Conservation (phyloP, 2,113 vertebrate genomes). For the Pachypanchax playfairii region DNA sequence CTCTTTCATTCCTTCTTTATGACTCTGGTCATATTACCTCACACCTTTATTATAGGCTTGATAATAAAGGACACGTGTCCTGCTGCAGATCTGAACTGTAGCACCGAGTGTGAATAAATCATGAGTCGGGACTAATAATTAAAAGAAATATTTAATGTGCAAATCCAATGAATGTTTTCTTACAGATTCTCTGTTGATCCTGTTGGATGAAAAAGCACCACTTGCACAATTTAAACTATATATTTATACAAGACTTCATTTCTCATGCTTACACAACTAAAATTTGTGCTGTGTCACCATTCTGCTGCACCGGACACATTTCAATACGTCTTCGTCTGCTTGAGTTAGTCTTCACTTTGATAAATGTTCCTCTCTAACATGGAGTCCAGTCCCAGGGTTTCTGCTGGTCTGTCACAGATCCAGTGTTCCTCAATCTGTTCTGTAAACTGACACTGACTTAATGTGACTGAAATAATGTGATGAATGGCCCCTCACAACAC, state of each 20-base stretch:
- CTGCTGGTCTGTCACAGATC: slow-evolving; percentile 1
- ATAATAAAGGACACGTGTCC: not conserved
- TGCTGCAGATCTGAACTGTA: not conserved
- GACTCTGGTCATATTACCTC: not conserved
- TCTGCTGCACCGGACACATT: slow-evolving; percentile 1
- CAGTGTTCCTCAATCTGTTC: slow-evolving; percentile 10
- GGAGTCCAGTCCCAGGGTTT: not conserved
- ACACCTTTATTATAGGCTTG: slow-evolving; percentile 23
- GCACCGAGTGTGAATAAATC: slow-evolving; percentile 6
- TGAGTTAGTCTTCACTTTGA: slow-evolving; percentile 26
- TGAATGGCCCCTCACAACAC: slow-evolving; percentile 14
- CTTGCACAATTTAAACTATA: not conserved
- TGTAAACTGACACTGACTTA: slow-evolving; percentile 14
- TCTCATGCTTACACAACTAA: not conserved
- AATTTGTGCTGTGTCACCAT: slow-evolving; percentile 5
- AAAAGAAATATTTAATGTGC: not conserved
- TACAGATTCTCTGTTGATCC: not conserved
- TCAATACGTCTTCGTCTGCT: slow-evolving; percentile 21
- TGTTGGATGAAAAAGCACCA: not conserved
- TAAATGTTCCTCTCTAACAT: slow-evolving; percentile 18
- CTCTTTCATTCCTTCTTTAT: too few species aligned
- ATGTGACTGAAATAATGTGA: slow-evolving; percentile 21
- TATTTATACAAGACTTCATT: not conserved
- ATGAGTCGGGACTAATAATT: not conserved
- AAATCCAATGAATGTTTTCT: slow-evolving; percentile 10